Conservation (phyloP, 2,113 vertebrate species). For the Cryptoleucopteryx plumbea region DNA sequence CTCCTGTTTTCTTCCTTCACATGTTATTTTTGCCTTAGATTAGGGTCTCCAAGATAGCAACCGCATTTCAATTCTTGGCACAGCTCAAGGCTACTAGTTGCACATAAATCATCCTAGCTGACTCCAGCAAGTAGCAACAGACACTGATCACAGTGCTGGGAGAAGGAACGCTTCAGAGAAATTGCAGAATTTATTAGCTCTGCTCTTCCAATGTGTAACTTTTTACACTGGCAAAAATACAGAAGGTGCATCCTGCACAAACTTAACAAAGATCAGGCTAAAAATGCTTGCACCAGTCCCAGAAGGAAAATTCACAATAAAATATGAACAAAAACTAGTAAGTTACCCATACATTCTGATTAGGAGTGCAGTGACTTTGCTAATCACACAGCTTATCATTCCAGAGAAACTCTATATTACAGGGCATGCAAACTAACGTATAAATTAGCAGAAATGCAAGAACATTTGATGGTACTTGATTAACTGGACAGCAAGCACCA, state of each 20-base stretch:
- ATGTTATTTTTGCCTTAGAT: not conserved
- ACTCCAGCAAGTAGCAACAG: not conserved
- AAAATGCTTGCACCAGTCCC: not conserved
- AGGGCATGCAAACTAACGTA: not conserved
- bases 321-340: not conserved
- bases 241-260: not conserved
- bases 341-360: not conserved
- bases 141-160: not conserved
- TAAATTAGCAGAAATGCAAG: constrained; percentile 29
- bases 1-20: not conserved
- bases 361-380: not conserved
- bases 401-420: constrained; percentile 20
- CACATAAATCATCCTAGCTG: not conserved
- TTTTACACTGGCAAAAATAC: not conserved
- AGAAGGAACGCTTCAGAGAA: not conserved
- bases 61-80: not conserved
- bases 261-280: not conserved
- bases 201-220: fast-evolving
- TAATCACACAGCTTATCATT: not conserved
- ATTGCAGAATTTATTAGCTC: not conserved
- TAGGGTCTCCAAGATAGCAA: not conserved
- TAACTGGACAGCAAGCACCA: constrained; percentile 24
- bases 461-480: constrained; percentile 14
- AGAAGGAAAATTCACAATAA: not conserved
- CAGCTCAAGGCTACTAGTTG: not conserved